Evolutionary conservation across 2,797 vertebrate species (phyloP), one percentile per base, ranked within the genome.

Genomic region (Enteromius radiatus): DNA sequence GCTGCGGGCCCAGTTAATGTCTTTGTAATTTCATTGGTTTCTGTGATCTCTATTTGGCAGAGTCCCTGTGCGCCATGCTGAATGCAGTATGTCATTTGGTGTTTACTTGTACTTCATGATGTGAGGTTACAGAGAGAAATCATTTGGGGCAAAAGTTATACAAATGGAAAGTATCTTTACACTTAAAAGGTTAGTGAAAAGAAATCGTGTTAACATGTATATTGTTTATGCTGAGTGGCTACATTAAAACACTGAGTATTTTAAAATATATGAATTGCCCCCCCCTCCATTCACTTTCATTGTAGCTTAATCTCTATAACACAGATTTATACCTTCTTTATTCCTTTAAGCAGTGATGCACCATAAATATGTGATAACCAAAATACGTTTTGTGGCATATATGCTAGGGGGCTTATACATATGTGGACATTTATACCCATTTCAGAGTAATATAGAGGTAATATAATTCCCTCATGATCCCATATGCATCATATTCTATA

Each of bases 11-110:
- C 74, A 83, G 47, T 76, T 71, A 6, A 49, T 85, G 38, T 84
- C 38, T 61, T 45, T 56, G 11, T 83, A 59, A 81, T 81, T 80
- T 88, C 67, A 47, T 23, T 75, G 49, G 17, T 15, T 71, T 23
- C 73, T 85, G 71, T 88, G 84, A 82, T 82, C 59, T 84, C 28
- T 5, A 65, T 76, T 81, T 84, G 68, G 82, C 82, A 86, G 21
- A 78, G 78, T 54, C 19, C 38, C 49, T 81, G 56, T 84, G 67
- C 52, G 19, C 38, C 15, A 41, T 85, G 76, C 56, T 83, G 71
- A 73, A 68, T 65, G 38, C 41, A 82, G 73, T 80, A 33, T 61
- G 59, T 52, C 5, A 67, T 68, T 68, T 79, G 33, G n/a, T 41
- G n/a, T 79, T 28, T 26, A 23, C 8, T 68, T 68, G n/a, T 52